These are phyloP conservation scores for Lasioglossum lativentre DNA, from an alignment of 2,888 invertebrate species.

Conservation along the genomic window DNA sequence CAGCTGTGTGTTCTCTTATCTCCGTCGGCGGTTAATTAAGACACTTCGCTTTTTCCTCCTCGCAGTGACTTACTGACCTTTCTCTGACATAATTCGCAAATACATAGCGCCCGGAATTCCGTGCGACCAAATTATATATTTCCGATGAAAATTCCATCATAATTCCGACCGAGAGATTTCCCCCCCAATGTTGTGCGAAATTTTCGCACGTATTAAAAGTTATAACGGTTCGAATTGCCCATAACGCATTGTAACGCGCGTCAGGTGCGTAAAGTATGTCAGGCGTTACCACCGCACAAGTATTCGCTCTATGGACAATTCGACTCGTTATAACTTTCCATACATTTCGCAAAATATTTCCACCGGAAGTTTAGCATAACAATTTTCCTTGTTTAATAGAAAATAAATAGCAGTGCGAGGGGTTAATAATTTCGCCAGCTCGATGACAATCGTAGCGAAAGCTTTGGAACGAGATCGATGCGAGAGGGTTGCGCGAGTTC, in stretches of 20 bases:
- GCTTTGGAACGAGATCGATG: not conserved
- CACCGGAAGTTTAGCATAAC: not conserved
- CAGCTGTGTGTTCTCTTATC: conserved; percentile 43
- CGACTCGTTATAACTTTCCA: not conserved
- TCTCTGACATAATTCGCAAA: not conserved
- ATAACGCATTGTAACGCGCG: conserved; percentile 22
- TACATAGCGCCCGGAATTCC: not conserved
- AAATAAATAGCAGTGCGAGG: too few relatives aligned
- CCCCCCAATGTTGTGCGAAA: not conserved
- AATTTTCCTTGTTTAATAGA: not conserved
- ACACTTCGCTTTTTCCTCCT: conserved; percentile 28
- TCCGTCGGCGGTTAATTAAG: conserved; percentile 56
- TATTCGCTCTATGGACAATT: not conserved
- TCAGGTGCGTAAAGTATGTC: conserved; percentile 32
- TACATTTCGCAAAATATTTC: not conserved
- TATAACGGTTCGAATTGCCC: not conserved
- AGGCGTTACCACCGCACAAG: conserved; percentile 14
- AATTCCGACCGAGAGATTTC: not conserved
- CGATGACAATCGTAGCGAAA: too few relatives aligned
- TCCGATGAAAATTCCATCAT: not conserved
- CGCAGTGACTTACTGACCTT: conserved; percentile 31
- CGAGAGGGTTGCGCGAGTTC: not conserved
- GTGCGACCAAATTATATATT: not conserved
- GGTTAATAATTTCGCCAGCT: too few relatives aligned
- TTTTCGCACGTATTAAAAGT: not conserved